Evolutionary conservation across 2,888 invertebrate species (phyloP).

Genomic region (Xestia xanthographa): DNA sequence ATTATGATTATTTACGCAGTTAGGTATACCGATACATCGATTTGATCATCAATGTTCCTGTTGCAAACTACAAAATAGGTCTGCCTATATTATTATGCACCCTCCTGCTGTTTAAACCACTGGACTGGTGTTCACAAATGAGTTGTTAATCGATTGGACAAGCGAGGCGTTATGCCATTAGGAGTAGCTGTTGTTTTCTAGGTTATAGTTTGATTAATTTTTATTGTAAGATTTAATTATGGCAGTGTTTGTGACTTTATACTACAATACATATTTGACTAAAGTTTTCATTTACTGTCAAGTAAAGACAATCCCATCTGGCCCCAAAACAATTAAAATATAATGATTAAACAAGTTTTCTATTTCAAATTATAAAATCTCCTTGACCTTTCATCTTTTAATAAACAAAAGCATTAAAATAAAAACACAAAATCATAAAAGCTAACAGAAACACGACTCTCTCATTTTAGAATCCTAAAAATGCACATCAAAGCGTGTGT

Average conservation of each 20-base stretch:
- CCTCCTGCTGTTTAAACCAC: constrained; percentile 39
- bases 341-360: background rate
- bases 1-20: background rate
- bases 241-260: background rate
- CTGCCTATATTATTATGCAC: constrained; percentile 9
- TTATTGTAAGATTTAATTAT: background rate
- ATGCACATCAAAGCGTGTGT: constrained; percentile 55
- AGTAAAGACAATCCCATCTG: background rate
- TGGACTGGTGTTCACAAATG: constrained; percentile 59
- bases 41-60: background rate
- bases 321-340: background rate
- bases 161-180: constrained; percentile 35
- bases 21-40: background rate
- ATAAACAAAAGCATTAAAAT: constrained; percentile 19
- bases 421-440: constrained; percentile 16
- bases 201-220: background rate
- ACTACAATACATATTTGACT: background rate
- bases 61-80: background rate
- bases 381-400: constrained; percentile 19
- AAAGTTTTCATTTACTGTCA: background rate
- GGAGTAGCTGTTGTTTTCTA: background rate
- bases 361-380: background rate
- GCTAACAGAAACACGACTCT: constrained; percentile 14
- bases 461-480: constrained; percentile 45
- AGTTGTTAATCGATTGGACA: constrained; percentile 49